A percentile compares a stretch with the other conserved stretches of the same genome.
Conservation (phyloP, 2,797 vertebrate species). For the Ispidina picta region DNA sequence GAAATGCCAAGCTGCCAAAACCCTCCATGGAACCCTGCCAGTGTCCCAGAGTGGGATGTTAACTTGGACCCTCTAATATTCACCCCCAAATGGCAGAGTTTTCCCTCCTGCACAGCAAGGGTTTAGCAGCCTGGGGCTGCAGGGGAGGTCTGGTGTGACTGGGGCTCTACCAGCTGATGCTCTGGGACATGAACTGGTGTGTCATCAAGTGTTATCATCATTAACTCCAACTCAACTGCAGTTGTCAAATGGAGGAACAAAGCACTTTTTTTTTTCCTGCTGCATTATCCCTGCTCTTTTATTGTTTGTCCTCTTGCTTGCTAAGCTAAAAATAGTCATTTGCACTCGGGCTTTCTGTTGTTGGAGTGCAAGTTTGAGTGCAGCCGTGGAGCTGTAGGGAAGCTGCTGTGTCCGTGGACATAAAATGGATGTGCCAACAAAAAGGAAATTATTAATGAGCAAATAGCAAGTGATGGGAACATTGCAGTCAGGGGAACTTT, state of each 20-base stretch:
- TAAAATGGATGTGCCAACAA: background rate
- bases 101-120: background rate
- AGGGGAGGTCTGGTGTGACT: background rate
- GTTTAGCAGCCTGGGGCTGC: background rate
- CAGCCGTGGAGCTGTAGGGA: background rate
- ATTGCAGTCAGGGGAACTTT: background rate
- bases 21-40: background rate
- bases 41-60: background rate
- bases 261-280: slow-evolving; percentile 2
- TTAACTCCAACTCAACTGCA: slow-evolving; percentile 59
- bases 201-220: slow-evolving; percentile 37
- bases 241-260: slow-evolving; percentile 54
- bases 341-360: background rate
- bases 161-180: slow-evolving; percentile 14
- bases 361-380: background rate
- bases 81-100: background rate
- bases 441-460: background rate
- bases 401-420: rapidly evolving
- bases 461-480: background rate
- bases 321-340: slow-evolving; percentile 31
- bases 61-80: background rate
- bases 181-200: background rate
- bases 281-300: slow-evolving; percentile 22
- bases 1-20: background rate
- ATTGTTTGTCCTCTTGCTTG: slow-evolving; percentile 50